These are phyloP conservation scores for Macrostomum lignano DNA, from an alignment of 1,140 invertebrate species.

Conservation along the genomic window DNA sequence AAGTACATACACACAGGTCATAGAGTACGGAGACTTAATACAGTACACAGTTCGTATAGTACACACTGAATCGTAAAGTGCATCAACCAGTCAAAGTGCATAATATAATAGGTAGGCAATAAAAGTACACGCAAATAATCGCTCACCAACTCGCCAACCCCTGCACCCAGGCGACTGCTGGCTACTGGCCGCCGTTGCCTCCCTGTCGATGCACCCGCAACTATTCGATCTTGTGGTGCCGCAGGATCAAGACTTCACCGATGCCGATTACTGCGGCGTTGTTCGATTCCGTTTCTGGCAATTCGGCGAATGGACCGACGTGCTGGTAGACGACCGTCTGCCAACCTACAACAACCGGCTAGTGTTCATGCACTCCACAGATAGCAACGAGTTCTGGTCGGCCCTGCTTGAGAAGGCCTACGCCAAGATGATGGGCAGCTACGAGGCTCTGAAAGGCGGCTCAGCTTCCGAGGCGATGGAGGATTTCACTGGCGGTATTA, in stretches of 20 bases:
- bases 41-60: no score
- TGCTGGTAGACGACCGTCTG: slow-evolving; percentile 40
- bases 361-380: slow-evolving; percentile 67
- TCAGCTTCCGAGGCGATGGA: slow-evolving; percentile 91
- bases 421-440: slow-evolving; percentile 82
- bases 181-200: slow-evolving; percentile 29
- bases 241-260: slow-evolving; percentile 59
- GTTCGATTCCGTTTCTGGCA: slow-evolving; percentile 41
- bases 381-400: slow-evolving; percentile 71
- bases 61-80: no score
- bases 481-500: slow-evolving; percentile 56
- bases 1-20: no score
- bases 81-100: no score
- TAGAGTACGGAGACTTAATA: no score
- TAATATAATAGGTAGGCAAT: no score
- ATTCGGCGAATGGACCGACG: slow-evolving; percentile 41
- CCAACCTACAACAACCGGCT: slow-evolving; percentile 45
- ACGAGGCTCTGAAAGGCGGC: slow-evolving; percentile 84
- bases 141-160: no score
- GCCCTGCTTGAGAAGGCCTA: slow-evolving; percentile 82
- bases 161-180: slow-evolving; percentile 11
- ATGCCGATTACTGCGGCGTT: slow-evolving; percentile 31
- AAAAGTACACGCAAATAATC: no score
- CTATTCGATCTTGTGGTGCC: slow-evolving; percentile 77
- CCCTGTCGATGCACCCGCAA: slow-evolving; percentile 57